Evolutionary conservation across 2,888 invertebrate species (phyloP), one percentile per base, ranked within the genome.

Genomic region (Uropetala carovei): DNA sequence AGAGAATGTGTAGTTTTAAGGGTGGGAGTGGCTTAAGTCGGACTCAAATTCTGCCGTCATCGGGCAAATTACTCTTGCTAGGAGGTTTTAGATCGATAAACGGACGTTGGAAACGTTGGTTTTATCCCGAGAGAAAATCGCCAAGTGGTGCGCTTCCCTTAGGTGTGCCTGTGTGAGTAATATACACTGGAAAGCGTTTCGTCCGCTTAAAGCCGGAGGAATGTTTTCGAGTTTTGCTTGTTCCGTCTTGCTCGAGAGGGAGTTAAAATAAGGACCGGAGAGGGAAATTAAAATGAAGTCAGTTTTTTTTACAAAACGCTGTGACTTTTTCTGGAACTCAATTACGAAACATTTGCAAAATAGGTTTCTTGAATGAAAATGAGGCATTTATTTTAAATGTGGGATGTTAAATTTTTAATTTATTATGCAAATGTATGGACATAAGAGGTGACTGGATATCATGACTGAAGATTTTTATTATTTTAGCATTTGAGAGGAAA

Each of bases 1-100:
- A 43, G 43, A 43, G 43, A 43, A 5, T 43, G 43, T 1, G 43
- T 43, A 43, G 43, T 43, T 43, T 43, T 43, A 43, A 43, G 43
- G 27, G 18, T 0, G 27, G 22, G 75, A 14, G 13, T 27, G 75
- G 75, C 64, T 89, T 89, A 89, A 89, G 89, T n/a, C 30, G 43
- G 64, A 56, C 89, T 89, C 64, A 64, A 56, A 68, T 68, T 56
- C 89, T 43, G 56, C 89, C 89, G 64, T 89, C 89, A 89, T 89
- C 89, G 64, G 89, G 43, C 60, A 64, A 89, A 89, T 89, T 89
- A 89, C 89, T 64, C 89, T 89, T 43, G 89, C 27, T n/a, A 64
- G 59, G 14, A 9, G 59, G 27, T 86, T 86, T 86, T 10, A 86
- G 89, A 64, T 89, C 89, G 89, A 89, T 89, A 89, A 43, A 89